phyloP scores from a whole-genome alignment of 1,140 invertebrate species.

The Sesamia nonagrioides region DNA sequence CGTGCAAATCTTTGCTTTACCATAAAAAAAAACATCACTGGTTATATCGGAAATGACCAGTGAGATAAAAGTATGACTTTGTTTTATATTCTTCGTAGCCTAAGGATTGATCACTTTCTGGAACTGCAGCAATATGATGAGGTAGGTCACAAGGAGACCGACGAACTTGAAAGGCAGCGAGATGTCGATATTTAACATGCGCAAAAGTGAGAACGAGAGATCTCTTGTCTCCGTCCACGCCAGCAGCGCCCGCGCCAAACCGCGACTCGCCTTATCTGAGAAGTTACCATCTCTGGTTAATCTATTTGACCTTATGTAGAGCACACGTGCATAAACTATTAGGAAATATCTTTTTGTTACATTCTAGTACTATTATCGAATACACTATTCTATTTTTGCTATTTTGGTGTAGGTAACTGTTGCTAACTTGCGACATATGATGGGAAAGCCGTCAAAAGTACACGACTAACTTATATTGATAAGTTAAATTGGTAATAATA shows the following conservation, averaged over 20 bases:
- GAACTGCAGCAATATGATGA: constrained; percentile 78
- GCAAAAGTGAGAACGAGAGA: constrained; percentile 73
- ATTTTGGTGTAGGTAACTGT: too few species aligned
- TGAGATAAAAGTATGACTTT: too few species aligned
- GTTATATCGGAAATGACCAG: too few species aligned
- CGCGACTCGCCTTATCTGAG: constrained; percentile 72
- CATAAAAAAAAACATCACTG: not conserved
- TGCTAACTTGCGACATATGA: not conserved
- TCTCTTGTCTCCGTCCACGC: constrained; percentile 70
- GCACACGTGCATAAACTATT: too few species aligned
- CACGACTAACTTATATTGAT: not conserved
- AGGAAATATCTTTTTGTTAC: too few species aligned
- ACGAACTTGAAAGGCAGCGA: constrained; percentile 77
- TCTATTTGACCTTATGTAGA: too few species aligned
- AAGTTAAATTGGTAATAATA: not conserved
- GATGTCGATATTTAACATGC: constrained; percentile 75
- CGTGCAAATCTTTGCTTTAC: not conserved
- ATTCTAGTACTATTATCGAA: too few species aligned
- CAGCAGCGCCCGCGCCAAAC: constrained; percentile 67
- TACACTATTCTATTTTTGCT: too few species aligned
- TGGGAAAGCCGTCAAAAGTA: not conserved
- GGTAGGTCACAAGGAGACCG: constrained; percentile 72
- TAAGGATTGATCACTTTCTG: constrained; percentile 73
- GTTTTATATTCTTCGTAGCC: not conserved
- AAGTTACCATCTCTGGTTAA: constrained; percentile 31